Conservation (phyloP, 2,113 vertebrate species). For the Osmerus eperlanus region DNA sequence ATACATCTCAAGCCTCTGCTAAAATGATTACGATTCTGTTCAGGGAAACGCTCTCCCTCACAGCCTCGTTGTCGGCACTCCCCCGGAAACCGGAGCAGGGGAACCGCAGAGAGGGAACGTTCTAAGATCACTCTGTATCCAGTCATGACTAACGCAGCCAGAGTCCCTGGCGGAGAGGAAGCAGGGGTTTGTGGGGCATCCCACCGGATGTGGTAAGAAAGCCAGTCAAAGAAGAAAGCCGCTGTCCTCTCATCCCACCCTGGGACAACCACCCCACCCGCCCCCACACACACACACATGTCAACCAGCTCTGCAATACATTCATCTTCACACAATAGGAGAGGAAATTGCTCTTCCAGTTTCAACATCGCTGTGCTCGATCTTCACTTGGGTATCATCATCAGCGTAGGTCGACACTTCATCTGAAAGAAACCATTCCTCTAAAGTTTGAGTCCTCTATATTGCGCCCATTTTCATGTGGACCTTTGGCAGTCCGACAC, state of each 20-base stretch:
- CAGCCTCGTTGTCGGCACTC: conserved; percentile 5
- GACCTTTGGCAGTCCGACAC: neutral
- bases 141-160: neutral
- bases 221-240: neutral
- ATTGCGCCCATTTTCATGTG: neutral
- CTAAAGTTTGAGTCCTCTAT: no score
- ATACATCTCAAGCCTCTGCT: neutral
- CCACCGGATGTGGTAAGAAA: neutral
- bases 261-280: neutral
- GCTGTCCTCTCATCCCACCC: neutral
- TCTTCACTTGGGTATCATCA: no score
- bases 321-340: neutral
- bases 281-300: neutral
- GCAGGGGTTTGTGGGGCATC: conserved; percentile 7
- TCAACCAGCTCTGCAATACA: neutral
- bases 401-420: no score
- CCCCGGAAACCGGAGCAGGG: neutral
- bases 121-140: neutral
- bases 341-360: neutral
- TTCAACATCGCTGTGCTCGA: no score
- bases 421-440: no score
- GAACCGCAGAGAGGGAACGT: neutral
- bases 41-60: conserved; percentile 10
- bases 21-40: neutral
- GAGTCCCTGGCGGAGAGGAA: neutral